Conservation (phyloP, 2,797 vertebrate species). For the Fundulus diaphanus region DNA sequence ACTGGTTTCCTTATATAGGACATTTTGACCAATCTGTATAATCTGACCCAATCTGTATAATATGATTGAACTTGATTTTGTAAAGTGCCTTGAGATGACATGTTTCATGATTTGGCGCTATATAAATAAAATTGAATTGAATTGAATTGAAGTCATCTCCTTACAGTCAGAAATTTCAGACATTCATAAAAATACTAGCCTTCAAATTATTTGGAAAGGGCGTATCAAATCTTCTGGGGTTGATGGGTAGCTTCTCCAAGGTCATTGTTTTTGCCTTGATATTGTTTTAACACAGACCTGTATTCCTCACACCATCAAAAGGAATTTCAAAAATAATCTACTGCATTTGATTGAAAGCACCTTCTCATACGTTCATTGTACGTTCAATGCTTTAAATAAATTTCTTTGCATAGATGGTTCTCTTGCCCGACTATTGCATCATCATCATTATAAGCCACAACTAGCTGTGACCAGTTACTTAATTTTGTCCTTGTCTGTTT, state of each 20-base stretch:
- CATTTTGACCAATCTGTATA: too few relatives aligned
- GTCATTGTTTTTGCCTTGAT: not conserved
- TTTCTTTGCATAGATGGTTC: not conserved
- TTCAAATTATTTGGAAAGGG: not conserved
- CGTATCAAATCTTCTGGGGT: too few relatives aligned
- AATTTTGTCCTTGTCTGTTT: conserved; percentile 11
- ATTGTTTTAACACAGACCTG: not conserved
- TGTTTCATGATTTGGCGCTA: too few relatives aligned
- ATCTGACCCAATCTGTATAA: too few relatives aligned
- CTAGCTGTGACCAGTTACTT: not conserved
- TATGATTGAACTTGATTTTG: too few relatives aligned
- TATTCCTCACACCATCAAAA: not conserved
- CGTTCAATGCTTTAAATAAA: not conserved
- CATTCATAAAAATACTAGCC: too few relatives aligned
- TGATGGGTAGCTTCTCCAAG: too few relatives aligned
- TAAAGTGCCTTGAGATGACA: too few relatives aligned
- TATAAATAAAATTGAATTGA: too few relatives aligned
- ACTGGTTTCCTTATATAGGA: too few relatives aligned
- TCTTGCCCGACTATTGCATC: not conserved
- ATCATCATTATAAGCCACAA: not conserved
- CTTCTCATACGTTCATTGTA: not conserved
- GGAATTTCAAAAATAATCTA: not conserved
- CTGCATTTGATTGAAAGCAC: not conserved
- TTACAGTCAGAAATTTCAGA: too few relatives aligned
- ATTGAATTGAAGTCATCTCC: too few relatives aligned